phyloP scores from a whole-genome alignment of 2,113 vertebrate species.

The Osmerus eperlanus region DNA sequence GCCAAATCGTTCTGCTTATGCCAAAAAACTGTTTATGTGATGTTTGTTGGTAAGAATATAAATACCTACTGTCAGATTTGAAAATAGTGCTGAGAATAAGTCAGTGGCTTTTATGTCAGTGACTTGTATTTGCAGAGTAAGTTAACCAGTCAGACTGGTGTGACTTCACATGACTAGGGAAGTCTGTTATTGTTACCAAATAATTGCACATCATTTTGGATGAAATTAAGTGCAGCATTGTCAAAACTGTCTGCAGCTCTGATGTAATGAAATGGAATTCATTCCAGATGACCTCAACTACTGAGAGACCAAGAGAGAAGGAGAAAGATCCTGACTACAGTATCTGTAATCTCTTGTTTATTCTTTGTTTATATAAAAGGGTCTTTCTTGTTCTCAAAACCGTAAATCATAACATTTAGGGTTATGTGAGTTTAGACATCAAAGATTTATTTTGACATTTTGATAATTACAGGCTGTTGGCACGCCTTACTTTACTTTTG shows the following conservation, averaged over 20 bases:
- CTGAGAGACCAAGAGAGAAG: conserved; percentile 21
- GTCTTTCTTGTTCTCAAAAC: too few relatives aligned
- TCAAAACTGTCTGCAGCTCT: conserved; percentile 56
- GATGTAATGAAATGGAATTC: conserved; percentile 66
- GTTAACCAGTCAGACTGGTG: conserved; percentile 62
- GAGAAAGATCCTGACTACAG: not conserved
- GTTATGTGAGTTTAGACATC: too few relatives aligned
- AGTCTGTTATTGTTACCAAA: conserved; percentile 68
- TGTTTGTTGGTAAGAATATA: conserved; percentile 23
- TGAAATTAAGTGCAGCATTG: conserved; percentile 70
- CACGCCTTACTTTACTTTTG: too few relatives aligned
- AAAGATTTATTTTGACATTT: too few relatives aligned
- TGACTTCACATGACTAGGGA: conserved; percentile 57
- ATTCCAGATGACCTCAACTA: conserved; percentile 71
- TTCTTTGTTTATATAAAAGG: too few relatives aligned
- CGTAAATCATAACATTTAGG: too few relatives aligned
- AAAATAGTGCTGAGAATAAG: conserved; percentile 35
- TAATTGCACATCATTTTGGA: conserved; percentile 64
- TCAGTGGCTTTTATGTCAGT: conserved; percentile 20
- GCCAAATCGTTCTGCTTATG: conserved; percentile 11
- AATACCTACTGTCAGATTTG: conserved; percentile 37
- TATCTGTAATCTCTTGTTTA: too few relatives aligned
- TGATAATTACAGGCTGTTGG: too few relatives aligned
- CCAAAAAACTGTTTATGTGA: conserved; percentile 21
- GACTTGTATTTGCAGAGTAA: conserved; percentile 53